Evolutionary conservation across 2,113 vertebrate species (phyloP).

Genomic region (Eulacestoma nigropectus): DNA sequence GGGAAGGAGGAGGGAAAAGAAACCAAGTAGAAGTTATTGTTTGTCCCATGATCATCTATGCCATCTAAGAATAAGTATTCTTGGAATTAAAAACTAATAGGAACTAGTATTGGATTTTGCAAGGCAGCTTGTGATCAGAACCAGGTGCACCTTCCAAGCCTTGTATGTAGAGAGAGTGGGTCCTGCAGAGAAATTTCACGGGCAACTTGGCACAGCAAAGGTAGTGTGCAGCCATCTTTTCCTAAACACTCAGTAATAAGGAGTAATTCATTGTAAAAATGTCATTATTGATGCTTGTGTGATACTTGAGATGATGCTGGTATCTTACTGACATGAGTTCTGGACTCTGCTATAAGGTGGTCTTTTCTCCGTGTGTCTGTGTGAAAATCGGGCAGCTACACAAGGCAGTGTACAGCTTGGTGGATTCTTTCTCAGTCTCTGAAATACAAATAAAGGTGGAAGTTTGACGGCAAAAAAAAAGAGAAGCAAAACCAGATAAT

Average conservation of each 20-base stretch:
- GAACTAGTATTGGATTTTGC: background rate
- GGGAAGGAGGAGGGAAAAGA: background rate
- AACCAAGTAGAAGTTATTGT: background rate
- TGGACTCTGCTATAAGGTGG: background rate
- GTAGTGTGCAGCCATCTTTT: accelerated
- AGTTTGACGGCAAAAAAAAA: background rate
- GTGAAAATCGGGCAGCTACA: background rate
- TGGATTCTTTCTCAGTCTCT: background rate
- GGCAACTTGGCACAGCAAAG: background rate
- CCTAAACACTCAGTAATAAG: background rate
- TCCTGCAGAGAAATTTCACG: background rate
- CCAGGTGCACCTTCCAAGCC: background rate
- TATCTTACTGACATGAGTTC: background rate
- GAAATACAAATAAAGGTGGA: background rate
- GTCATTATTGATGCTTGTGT: background rate
- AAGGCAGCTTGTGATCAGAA: background rate
- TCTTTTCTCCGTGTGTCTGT: accelerated
- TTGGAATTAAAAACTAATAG: background rate
- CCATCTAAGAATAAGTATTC: background rate
- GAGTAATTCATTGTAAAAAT: background rate
- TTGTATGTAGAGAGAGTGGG: background rate
- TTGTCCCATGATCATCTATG: background rate
- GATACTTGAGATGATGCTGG: background rate
- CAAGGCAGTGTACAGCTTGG: accelerated
- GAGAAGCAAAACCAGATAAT: background rate